These are phyloP conservation scores for Stichopus horrens DNA, from an alignment of 53 echinoderm and acorn worm species.

Conservation along the genomic window DNA sequence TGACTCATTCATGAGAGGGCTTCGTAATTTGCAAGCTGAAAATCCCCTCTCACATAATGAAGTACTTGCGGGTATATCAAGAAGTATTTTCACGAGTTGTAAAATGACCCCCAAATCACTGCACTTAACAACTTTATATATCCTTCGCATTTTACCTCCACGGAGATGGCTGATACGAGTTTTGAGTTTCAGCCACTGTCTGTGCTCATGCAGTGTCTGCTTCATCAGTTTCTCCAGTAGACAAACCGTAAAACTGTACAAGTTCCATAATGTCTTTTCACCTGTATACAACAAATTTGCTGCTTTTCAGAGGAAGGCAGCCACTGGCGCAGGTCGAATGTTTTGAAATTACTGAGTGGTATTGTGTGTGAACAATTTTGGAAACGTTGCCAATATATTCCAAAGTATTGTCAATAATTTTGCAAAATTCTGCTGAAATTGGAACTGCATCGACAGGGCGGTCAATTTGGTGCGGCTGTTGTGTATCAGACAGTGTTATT, in stretches of 20 bases:
- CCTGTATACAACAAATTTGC: neutral
- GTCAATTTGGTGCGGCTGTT: neutral
- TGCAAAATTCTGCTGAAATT: neutral
- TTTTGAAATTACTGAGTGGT: neutral
- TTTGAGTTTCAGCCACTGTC: constrained; percentile 6
- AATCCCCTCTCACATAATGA: constrained; percentile 24
- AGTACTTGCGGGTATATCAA: constrained; percentile 10
- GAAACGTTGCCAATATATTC: neutral
- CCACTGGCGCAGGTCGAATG: neutral
- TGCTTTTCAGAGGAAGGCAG: constrained; percentile 6
- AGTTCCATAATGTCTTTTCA: neutral
- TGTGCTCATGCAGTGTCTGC: neutral
- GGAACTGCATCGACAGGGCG: too few species aligned
- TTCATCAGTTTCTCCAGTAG: neutral
- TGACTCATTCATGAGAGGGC: constrained; percentile 1
- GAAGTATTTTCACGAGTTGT: constrained; percentile 7
- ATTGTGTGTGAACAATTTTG: neutral
- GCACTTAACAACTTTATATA: neutral
- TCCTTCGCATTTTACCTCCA: neutral
- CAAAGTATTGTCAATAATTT: neutral
- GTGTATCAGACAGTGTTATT: neutral
- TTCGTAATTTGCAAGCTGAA: constrained; percentile 15
- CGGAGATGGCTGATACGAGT: constrained; percentile 15
- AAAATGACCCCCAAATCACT: too few species aligned
- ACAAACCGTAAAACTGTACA: neutral